Conservation (phyloP, 2,888 invertebrate species). For the Chironomus tentans region DNA sequence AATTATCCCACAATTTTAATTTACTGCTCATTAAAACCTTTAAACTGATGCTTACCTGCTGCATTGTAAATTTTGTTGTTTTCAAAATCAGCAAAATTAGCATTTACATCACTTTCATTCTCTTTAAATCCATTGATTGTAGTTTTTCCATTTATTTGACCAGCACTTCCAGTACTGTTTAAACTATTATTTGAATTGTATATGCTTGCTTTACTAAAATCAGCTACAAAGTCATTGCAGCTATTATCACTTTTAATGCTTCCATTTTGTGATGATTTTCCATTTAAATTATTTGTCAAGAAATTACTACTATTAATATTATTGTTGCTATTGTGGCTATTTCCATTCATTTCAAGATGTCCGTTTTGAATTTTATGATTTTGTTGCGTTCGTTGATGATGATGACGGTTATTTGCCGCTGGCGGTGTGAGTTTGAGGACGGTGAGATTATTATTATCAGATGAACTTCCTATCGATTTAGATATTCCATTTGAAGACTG, state of each 20-base stretch:
- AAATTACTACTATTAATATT: constrained; percentile 25
- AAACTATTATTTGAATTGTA: constrained; percentile 49
- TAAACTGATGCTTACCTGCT: constrained; percentile 39
- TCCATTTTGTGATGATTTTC: not conserved
- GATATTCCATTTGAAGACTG: constrained; percentile 13
- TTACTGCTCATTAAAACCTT: not conserved
- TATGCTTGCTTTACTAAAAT: constrained; percentile 62
- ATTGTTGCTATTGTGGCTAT: not conserved
- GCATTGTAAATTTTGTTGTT: constrained; percentile 60
- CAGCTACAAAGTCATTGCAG: constrained; percentile 52
- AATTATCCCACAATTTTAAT: not conserved
- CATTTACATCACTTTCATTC: constrained; percentile 35
- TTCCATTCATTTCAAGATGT: not conserved
- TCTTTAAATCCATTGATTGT: constrained; percentile 29
- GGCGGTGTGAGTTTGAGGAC: constrained; percentile 40
- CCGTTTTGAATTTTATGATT: constrained; percentile 26
- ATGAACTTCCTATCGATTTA: constrained; percentile 13
- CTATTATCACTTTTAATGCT: constrained; percentile 39
- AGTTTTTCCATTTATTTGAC: constrained; percentile 27
- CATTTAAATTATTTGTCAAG: not conserved
- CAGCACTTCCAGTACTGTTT: constrained; percentile 28
- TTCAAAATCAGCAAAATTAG: constrained; percentile 62
- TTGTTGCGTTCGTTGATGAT: constrained; percentile 26
- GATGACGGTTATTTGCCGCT: constrained; percentile 29
- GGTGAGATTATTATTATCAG: constrained; percentile 30